These are phyloP conservation scores for Melanchra persicariae DNA, from an alignment of 2,888 invertebrate species.

Conservation along the genomic window DNA sequence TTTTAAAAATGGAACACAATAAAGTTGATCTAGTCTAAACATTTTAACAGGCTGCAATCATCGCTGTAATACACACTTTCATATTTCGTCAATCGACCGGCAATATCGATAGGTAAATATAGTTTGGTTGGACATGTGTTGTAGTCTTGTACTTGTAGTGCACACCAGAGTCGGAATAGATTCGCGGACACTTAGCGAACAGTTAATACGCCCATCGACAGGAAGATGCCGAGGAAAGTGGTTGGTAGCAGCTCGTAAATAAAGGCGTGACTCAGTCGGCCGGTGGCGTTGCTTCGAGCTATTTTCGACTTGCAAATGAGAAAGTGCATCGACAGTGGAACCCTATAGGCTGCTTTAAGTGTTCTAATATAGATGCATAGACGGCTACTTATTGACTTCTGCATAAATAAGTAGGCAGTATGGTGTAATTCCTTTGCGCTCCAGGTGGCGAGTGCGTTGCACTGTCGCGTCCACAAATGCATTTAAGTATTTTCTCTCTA, in stretches of 20 bases:
- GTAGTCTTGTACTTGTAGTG: neutral
- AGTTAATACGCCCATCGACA: slow-evolving; percentile 71
- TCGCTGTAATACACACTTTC: slow-evolving; percentile 59
- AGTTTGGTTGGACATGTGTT: slow-evolving; percentile 66
- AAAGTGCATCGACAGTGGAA: slow-evolving; percentile 81
- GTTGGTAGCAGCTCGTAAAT: slow-evolving; percentile 80
- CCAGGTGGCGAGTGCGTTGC: slow-evolving; percentile 68
- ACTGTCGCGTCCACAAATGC: slow-evolving; percentile 48
- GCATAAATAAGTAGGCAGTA: slow-evolving; percentile 47
- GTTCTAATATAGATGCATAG: slow-evolving; percentile 53
- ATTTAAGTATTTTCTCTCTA: slow-evolving; percentile 25
- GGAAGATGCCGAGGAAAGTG: slow-evolving; percentile 77
- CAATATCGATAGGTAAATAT: slow-evolving; percentile 65
- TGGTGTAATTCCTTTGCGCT: slow-evolving; percentile 50
- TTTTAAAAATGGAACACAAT: slow-evolving; percentile 61
- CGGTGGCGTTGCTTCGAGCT: slow-evolving; percentile 74
- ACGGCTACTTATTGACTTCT: slow-evolving; percentile 56
- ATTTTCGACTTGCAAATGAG: slow-evolving; percentile 88
- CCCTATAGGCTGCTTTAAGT: slow-evolving; percentile 58
- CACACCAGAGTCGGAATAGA: slow-evolving; percentile 60
- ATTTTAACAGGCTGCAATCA: slow-evolving; percentile 61
- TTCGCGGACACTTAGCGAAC: slow-evolving; percentile 72
- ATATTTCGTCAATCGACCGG: slow-evolving; percentile 58
- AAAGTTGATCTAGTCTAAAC: slow-evolving; percentile 61
- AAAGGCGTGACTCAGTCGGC: slow-evolving; percentile 82